Percentiles rank a stretch among this genome's conserved stretches.
Conservation (phyloP, 2,113 vertebrate species). For the Nansenia antarctica region DNA sequence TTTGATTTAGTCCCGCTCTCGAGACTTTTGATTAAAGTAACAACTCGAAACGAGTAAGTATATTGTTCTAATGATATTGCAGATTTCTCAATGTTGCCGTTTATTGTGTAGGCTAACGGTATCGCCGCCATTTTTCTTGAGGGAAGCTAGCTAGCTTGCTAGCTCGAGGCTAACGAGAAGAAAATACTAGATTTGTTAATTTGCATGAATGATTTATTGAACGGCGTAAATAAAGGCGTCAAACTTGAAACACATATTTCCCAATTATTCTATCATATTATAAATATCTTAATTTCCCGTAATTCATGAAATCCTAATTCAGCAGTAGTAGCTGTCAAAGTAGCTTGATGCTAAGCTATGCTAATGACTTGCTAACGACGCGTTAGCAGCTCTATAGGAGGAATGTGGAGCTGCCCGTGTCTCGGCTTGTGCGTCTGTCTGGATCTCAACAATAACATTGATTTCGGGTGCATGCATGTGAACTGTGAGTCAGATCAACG, state of each 20-base stretch:
- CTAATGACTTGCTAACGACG: no score
- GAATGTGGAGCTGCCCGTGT: no score
- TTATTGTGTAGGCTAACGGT: constrained; percentile 54
- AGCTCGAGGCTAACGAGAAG: constrained; percentile 9
- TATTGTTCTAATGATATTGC: constrained; percentile 25
- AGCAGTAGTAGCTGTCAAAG: not conserved
- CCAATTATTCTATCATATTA: not conserved
- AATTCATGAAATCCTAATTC: not conserved
- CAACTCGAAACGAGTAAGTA: constrained; percentile 60
- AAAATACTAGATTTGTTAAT: not conserved
- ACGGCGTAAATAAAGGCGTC: not conserved
- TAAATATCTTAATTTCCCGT: not conserved
- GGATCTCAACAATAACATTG: no score
- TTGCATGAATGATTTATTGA: not conserved
- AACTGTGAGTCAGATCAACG: no score
- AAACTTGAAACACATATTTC: not conserved
- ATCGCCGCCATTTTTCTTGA: constrained; percentile 62
- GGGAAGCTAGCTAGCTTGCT: constrained; percentile 41
- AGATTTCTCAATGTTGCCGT: constrained; percentile 30
- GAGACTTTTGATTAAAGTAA: constrained; percentile 42
- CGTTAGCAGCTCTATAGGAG: no score
- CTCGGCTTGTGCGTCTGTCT: no score
- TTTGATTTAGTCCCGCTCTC: constrained; percentile 32
- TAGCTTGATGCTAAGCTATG: no score
- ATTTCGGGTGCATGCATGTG: no score